Conservation (phyloP, 2,113 vertebrate species). For the Rhagologus leucostigma region DNA sequence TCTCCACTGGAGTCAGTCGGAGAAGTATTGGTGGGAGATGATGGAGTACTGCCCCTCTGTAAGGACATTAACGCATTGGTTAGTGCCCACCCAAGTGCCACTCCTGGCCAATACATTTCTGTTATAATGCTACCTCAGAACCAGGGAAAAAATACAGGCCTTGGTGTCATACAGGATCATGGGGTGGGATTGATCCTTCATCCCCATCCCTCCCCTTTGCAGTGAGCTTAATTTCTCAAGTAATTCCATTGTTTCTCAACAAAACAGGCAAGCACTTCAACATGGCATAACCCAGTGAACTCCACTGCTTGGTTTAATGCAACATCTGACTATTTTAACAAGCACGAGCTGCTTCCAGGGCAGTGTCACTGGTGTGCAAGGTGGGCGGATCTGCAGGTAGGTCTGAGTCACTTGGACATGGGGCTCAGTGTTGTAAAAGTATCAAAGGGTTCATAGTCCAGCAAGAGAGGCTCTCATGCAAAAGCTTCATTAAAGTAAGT, state of each 20-base stretch:
- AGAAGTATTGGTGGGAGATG: conserved; percentile 86
- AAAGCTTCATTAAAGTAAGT: background rate
- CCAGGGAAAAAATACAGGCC: background rate
- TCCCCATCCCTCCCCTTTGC: background rate
- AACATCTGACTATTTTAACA: background rate
- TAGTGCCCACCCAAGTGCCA: background rate
- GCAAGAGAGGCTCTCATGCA: background rate
- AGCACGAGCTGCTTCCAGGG: background rate
- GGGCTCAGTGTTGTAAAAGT: background rate
- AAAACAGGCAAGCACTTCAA: background rate
- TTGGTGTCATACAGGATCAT: background rate
- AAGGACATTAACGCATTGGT: background rate
- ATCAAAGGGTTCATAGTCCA: background rate
- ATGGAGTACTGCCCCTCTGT: conserved; percentile 89
- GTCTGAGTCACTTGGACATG: background rate
- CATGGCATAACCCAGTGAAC: background rate
- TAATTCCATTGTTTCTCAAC: background rate
- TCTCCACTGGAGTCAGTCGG: conserved; percentile 72
- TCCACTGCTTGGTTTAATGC: background rate
- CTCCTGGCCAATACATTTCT: background rate
- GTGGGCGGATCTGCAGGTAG: background rate
- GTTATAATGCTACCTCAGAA: background rate
- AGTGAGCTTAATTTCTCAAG: background rate
- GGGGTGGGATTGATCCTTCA: background rate
- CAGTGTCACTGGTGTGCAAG: background rate